Evolutionary conservation across 2,113 vertebrate genomes (phyloP), one percentile per base, ranked within the genome.

Genomic region (Malurus melanocephalus): DNA sequence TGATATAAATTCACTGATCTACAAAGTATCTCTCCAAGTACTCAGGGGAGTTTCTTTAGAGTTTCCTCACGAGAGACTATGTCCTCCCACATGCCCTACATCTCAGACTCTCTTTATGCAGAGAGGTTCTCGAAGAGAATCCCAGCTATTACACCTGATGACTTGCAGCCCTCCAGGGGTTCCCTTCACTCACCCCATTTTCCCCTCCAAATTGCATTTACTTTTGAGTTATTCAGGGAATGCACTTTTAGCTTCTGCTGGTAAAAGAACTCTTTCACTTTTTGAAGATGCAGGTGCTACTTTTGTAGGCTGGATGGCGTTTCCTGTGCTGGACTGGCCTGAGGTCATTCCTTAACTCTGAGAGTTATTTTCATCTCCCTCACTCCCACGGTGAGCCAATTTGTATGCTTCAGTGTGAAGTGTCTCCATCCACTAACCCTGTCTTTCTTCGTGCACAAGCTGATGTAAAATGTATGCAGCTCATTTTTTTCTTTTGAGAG

Each of bases 401-500:
- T 88, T 86, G 66, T 93, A 81, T 13, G 21, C 38, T 80, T 88
- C 77, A 57, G 53, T 27, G n/a, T 78, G 38, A 87, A 92, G 52
- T 48, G 71, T 56, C 74, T 90, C 46, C 42, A 35, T 84, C 57
- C 52, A 48, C 76, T 75, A 53, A 85, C 33, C 27, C 53, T 49
- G 53, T 45, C 89, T 87, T 21, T 90, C 69, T 93, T 87, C 4
- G 30, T 65, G 62, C 42, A 52, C 35, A 90, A 92, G n/a, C 67
- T 89, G 71, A 76, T 92, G 78, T 87, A 89, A 93, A 90, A 91
- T 92, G 30, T 38, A 87, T 79, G 53, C 60, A 72, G 59, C 62
- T 84, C 55, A n/a, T 62, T 79, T 89, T 89, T 79, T 83, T 30
- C 57, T 78, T 72, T 38, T 32, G 49, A 76, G 68, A 81, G 35